Conservation (phyloP, 1,140 invertebrate genomes). For the Atopsyche davidsoni region DNA sequence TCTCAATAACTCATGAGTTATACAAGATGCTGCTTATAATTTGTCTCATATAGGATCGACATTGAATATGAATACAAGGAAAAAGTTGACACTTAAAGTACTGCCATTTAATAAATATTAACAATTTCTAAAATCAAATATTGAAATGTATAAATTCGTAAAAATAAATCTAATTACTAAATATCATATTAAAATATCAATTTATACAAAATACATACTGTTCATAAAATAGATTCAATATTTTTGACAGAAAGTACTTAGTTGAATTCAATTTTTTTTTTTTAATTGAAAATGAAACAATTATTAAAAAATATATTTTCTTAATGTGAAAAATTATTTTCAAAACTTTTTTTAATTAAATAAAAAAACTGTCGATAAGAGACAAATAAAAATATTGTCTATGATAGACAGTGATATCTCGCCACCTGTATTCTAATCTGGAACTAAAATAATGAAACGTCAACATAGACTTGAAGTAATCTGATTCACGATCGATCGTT, state of each 20-base stretch:
- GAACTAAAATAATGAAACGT: conserved; percentile 23
- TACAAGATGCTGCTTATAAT: background rate
- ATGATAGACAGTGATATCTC: no score
- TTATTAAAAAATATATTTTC: background rate
- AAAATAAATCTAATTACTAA: background rate
- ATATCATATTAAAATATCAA: background rate
- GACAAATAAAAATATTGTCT: no score
- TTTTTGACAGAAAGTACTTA: background rate
- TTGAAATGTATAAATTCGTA: background rate
- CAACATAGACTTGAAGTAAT: conserved; percentile 1
- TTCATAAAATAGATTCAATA: background rate
- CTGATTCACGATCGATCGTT: conserved; percentile 3
- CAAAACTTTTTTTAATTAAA: background rate
- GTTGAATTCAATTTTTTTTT: background rate
- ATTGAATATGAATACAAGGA: background rate
- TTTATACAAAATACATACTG: background rate
- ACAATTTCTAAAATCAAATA: background rate
- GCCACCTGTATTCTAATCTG: background rate
- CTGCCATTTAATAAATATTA: background rate
- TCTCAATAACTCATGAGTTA: background rate
- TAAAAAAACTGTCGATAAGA: background rate
- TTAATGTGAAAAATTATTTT: background rate
- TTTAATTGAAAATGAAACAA: background rate
- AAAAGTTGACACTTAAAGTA: background rate
- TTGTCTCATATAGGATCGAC: background rate